Conservation (phyloP, 1,140 invertebrate genomes). For the Hestina assimilis region DNA sequence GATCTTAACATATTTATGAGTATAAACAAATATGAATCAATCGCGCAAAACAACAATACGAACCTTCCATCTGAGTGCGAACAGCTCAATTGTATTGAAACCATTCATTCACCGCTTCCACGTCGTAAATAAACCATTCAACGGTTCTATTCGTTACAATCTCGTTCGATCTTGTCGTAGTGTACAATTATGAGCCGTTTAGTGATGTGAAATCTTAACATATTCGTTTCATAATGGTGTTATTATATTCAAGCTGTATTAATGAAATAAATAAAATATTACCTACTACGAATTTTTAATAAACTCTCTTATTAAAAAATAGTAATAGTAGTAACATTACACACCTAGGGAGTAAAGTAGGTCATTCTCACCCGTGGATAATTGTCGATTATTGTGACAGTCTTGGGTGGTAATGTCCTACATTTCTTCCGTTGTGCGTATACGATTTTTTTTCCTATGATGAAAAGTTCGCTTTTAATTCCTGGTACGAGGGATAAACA, state of each 20-base stretch:
- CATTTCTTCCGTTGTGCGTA: too few species aligned
- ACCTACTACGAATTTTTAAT: not conserved
- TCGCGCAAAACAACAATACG: constrained; percentile 8
- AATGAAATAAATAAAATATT: too few species aligned
- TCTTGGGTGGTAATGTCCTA: too few species aligned
- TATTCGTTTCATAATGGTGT: constrained; percentile 24
- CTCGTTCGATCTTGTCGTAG: constrained; percentile 39
- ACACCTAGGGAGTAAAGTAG: too few species aligned
- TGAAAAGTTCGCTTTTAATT: too few species aligned
- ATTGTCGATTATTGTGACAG: too few species aligned
- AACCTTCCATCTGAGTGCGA: constrained; percentile 32
- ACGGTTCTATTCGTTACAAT: constrained; percentile 35
- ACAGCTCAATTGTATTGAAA: constrained; percentile 47
- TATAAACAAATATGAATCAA: constrained; percentile 6
- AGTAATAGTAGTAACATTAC: too few species aligned
- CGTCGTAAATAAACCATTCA: constrained; percentile 36
- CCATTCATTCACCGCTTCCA: constrained; percentile 45
- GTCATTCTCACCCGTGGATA: too few species aligned
- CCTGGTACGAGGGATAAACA: too few species aligned
- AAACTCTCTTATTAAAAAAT: too few species aligned
- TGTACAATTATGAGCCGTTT: constrained; percentile 43
- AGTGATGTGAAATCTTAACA: constrained; percentile 29
- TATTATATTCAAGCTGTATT: not conserved
- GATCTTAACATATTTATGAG: too few species aligned
- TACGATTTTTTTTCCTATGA: too few species aligned